phyloP scores from a whole-genome alignment of 1,140 invertebrate species.

The Antheraea mylitta region DNA sequence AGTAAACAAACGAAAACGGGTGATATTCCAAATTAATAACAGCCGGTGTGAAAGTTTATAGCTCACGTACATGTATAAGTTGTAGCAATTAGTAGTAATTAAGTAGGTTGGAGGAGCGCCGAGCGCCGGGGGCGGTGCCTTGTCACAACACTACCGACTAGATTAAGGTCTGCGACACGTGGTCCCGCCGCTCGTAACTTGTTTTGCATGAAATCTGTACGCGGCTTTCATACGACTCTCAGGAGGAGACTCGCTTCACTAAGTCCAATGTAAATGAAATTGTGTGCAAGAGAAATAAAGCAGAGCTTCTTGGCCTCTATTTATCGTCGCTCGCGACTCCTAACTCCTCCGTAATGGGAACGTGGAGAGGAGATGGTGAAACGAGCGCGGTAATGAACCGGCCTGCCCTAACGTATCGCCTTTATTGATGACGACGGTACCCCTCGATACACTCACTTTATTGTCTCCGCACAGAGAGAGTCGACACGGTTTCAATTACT shows the following conservation, averaged over 20 bases:
- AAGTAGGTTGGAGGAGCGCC: constrained; percentile 48
- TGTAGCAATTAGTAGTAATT: constrained; percentile 74
- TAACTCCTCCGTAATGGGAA: constrained; percentile 69
- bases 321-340: constrained; percentile 68
- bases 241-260: constrained; percentile 56
- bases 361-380: constrained; percentile 46
- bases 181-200: constrained; percentile 64
- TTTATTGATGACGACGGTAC: constrained; percentile 64
- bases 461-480: constrained; percentile 41
- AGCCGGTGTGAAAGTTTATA: constrained; percentile 50
- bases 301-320: constrained; percentile 63
- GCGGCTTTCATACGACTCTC: constrained; percentile 67
- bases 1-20: constrained; percentile 14
- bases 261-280: constrained; percentile 76
- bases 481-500: constrained; percentile 53
- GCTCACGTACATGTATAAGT: constrained; percentile 58
- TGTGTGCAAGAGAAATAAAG: constrained; percentile 74
- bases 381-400: constrained; percentile 59
- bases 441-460: constrained; percentile 47
- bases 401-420: constrained; percentile 62
- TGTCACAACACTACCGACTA: constrained; percentile 56
- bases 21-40: constrained; percentile 41
- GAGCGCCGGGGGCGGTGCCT: constrained; percentile 41
- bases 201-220: constrained; percentile 70
- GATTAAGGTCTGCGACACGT: constrained; percentile 62